Percentiles rank a stretch among this genome's conserved stretches.
Evolutionary conservation across 2,113 vertebrate genomes (phyloP).

Genomic region (Nettapus auritus): DNA sequence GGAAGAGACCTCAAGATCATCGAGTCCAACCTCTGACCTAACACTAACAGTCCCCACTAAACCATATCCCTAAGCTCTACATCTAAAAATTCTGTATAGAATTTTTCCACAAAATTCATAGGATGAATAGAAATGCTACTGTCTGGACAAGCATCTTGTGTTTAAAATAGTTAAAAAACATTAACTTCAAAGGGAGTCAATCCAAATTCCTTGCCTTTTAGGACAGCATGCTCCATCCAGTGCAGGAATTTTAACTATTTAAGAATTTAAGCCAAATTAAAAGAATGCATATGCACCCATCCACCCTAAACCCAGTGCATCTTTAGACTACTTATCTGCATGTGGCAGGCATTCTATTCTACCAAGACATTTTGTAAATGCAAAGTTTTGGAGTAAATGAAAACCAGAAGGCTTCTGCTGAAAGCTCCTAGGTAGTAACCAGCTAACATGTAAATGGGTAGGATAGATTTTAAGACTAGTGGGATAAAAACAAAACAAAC

Average conservation of each 20-base stretch:
- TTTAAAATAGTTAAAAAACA: background rate
- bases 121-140: background rate
- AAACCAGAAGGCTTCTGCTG: background rate
- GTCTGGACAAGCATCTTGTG: background rate
- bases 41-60: too few species aligned
- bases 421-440: background rate
- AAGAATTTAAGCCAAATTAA: background rate
- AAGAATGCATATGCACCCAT: background rate
- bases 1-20: too few species aligned
- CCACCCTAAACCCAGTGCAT: background rate
- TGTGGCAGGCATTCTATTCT: background rate
- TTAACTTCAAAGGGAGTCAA: background rate
- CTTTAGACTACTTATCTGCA: background rate
- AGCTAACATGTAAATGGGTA: background rate
- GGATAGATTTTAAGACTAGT: background rate
- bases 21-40: too few species aligned
- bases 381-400: background rate
- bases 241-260: background rate
- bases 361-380: background rate
- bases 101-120: background rate
- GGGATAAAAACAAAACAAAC: background rate
- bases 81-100: too few species aligned
- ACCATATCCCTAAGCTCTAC: too few species aligned
- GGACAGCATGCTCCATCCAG: background rate
- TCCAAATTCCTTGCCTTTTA: background rate